Base-by-base conservation (phyloP, 2,113 vertebrate species). In the Cacatua alba region DNA sequence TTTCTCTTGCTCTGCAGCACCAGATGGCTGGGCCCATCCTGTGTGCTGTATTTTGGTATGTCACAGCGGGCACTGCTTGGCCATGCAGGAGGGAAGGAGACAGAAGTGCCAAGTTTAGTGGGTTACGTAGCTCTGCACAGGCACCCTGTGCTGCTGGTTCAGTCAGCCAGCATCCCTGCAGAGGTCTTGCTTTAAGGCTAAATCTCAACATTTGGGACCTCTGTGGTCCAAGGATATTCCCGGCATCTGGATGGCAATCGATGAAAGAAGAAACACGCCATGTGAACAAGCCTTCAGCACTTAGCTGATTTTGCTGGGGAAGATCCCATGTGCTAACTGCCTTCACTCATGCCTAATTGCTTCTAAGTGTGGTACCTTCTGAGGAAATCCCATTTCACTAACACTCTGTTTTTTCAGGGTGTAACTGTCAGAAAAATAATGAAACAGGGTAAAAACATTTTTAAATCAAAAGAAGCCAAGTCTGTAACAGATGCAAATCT, bases 391-490 rank as follows among this genome's bases (percentile, higher is more conserved):
- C 13, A 31, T 55, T 90, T 89, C 53, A 59, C 55, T 82, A 23
- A 28, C 39, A 41, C 74, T 60, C 28, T 62, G 31, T 9, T 52
- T 93, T 91, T 68, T 72, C 83, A 88, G 72, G 57, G 65, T 87
- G 89, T 51, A 95, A 93, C 72, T 18, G 11, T 14, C 76, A 62
- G 80, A 71, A 91, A 84, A 95, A 90, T 82, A 86, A 96, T 77
- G 63, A 82, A 95, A 77, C 28, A 10, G 35, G 20, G 62, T 71
- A 79, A 74, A 76, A 79, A 20, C 25, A 49, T 48, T 51, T 77
- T 86, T 13, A 49, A 80, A 64, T 82, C 37, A 90, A 80, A 96
- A 86, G 62, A 51, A 95, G 19, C 28, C 28, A 77, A 85, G 31
- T 67, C 18, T 8, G 2, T 41, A 65, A 83, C 52, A 55, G 75